Conservation (phyloP, 1,140 invertebrate genomes). For the Drosophila auraria region DNA sequence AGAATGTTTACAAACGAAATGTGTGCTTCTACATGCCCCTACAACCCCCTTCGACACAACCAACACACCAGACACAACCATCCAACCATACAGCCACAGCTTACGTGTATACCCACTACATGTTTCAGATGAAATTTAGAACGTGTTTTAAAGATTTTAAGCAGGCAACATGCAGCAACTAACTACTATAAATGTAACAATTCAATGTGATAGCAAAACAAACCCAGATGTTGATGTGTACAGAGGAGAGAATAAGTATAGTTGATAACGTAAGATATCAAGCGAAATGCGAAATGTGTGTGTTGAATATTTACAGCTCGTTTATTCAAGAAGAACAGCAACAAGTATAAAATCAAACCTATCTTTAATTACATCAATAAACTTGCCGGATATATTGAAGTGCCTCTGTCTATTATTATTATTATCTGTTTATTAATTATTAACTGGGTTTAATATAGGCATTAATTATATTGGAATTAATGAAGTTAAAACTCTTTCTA, state of each 20-base stretch:
- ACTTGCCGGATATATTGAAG: slow-evolving; percentile 72
- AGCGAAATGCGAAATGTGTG: slow-evolving; percentile 65
- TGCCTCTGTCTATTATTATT: no score
- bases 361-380: slow-evolving; percentile 82
- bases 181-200: slow-evolving; percentile 85
- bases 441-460: no score
- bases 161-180: slow-evolving; percentile 78
- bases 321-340: slow-evolving; percentile 70
- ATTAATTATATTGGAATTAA: no score
- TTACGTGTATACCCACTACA: slow-evolving; percentile 65
- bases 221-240: slow-evolving; percentile 83
- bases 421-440: no score
- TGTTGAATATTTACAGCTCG: slow-evolving; percentile 83
- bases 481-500: no score
- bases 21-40: slow-evolving; percentile 56
- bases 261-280: slow-evolving; percentile 59
- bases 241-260: slow-evolving; percentile 75
- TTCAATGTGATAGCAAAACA: slow-evolving; percentile 85
- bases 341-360: slow-evolving; percentile 73
- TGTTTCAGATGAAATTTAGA: slow-evolving; percentile 81
- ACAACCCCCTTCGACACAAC: slow-evolving; percentile 39
- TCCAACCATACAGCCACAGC: slow-evolving; percentile 20
- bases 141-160: slow-evolving; percentile 81
- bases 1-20: slow-evolving; percentile 55
- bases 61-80: slow-evolving; percentile 37